Evolutionary conservation across 2,888 invertebrate genomes (phyloP).

Genomic region (Drosophila paracracens): DNA sequence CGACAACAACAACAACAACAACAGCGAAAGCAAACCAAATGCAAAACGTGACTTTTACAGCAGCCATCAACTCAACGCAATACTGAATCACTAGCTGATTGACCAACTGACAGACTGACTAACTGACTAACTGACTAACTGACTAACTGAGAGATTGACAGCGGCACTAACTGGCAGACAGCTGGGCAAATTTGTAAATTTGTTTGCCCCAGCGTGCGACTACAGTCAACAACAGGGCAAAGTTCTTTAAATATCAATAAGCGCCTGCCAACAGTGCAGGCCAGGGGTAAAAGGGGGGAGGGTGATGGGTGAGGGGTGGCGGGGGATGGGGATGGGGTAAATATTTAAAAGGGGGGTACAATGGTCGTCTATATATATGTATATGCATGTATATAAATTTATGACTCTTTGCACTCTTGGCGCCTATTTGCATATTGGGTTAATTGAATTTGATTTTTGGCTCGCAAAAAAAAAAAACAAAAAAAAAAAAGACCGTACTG

Average conservation of each 20-base stretch:
- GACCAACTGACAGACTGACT: constrained; percentile 9
- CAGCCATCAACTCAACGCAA: constrained; percentile 58
- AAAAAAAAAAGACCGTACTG: not conserved
- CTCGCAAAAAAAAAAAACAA: constrained; percentile 16
- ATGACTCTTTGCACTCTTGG: constrained; percentile 7
- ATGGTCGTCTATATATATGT: constrained; percentile 5
- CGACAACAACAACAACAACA: not conserved
- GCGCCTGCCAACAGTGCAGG: constrained; percentile 1
- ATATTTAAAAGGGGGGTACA: constrained; percentile 18
- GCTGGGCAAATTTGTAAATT: constrained; percentile 55
- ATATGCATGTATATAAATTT: not conserved
- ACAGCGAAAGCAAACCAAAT: constrained; percentile 14
- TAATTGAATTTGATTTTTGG: constrained; percentile 76
- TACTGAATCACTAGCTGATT: constrained; percentile 10
- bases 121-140: not conserved
- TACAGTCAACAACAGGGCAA: constrained; percentile 62
- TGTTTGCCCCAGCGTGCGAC: constrained; percentile 54
- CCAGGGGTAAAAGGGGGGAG: not conserved
- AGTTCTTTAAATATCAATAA: constrained; percentile 52
- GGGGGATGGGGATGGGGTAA: not conserved
- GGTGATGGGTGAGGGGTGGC: not conserved
- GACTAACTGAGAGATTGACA: constrained; percentile 3
- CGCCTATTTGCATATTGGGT: constrained; percentile 71
- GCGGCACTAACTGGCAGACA: not conserved
- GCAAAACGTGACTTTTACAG: constrained; percentile 67